Evolutionary conservation across 2,113 vertebrate species (phyloP), one percentile per base, ranked within the genome.

Genomic region (Origma solitaria): DNA sequence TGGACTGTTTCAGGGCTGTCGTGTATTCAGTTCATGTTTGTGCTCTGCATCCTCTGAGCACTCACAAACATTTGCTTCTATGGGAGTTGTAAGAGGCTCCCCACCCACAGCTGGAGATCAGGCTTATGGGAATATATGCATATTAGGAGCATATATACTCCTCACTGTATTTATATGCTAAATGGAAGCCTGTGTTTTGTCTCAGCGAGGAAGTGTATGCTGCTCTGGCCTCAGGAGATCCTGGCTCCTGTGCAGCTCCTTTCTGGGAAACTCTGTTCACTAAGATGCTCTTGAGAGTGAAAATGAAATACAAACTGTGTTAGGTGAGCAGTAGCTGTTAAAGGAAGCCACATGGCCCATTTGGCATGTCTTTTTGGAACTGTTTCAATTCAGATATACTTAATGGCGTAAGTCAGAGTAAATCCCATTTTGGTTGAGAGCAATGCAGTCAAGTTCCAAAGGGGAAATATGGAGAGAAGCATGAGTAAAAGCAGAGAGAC

Each of bases 311-410:
- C 49, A 61, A 78, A 42, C 50, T 79, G 8, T 11, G 19, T 78
- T 80, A 77, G 82, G 82, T 81, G 64, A 88, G 72, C 69, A 77
- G 75, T 62, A 94, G 80, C 82, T 7, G 2, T 64, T 86, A 71
- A 81, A 92, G 56, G 54, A 88, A 90, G 91, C n/a, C 80, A 88
- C 60, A 47, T 81, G 81, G 80, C 72, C 89, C 42, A 66, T 92
- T 94, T 89, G 91, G 56, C 64, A 38, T 92, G 47, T 83, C 62
- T 58, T 91, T 86, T 81, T 94, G 88, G 72, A 86, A 56, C 31
- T 23, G 30, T 81, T 86, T 69, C 92, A 81, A 45, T 81, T 83
- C 82, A 83, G 76, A 81, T 92, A 61, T 47, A 66, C 35, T 78
- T 81, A 90, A 90, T 91, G 86, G 47, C 0, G 0, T 73, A 86